Percentiles rank a stretch among this genome's conserved stretches.
These are phyloP conservation scores for Nanorana parkeri DNA, from an alignment of 2,113 vertebrate species.

Conservation along the genomic window DNA sequence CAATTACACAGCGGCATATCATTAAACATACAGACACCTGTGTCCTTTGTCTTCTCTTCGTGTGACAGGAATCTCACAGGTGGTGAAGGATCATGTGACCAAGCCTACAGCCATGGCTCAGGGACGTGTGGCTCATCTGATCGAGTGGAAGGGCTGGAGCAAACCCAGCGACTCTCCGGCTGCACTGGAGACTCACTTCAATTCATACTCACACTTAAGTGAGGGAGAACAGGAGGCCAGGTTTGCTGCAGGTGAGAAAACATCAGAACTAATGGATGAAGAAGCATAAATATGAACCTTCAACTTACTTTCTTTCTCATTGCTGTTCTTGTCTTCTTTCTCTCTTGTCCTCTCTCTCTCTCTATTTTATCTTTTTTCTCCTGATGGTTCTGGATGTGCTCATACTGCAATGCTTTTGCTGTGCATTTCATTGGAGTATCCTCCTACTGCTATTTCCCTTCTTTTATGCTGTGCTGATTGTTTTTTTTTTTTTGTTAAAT, in stretches of 20 bases:
- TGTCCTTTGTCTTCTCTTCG: rapidly evolving
- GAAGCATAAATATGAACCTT: not conserved
- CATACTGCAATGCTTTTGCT: not conserved
- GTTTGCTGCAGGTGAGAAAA: conserved; percentile 87
- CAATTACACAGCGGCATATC: not conserved
- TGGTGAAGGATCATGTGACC: conserved; percentile 97
- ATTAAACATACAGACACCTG: conserved; percentile 6
- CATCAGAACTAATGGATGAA: not conserved
- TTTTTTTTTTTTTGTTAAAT: not conserved
- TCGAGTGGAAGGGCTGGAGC: conserved; percentile 98
- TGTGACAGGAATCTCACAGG: conserved; percentile 90
- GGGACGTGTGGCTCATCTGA: conserved; percentile 94
- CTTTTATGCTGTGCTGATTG: not conserved
- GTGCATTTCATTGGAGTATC: not conserved
- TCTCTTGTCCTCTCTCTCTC: not conserved
- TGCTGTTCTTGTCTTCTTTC: not conserved
- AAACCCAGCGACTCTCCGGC: conserved; percentile 87
- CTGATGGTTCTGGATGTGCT: not conserved
- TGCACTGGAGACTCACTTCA: conserved; percentile 89
- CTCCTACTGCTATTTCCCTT: not conserved
- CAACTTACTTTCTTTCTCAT: conserved; percentile 11
- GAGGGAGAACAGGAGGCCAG: conserved; percentile 96
- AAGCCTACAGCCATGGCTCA: conserved; percentile 98
- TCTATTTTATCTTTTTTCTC: not conserved
- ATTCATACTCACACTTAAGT: conserved; percentile 92